Conservation (phyloP, 1,140 invertebrate species). For the Philopotamus ludificatus region DNA sequence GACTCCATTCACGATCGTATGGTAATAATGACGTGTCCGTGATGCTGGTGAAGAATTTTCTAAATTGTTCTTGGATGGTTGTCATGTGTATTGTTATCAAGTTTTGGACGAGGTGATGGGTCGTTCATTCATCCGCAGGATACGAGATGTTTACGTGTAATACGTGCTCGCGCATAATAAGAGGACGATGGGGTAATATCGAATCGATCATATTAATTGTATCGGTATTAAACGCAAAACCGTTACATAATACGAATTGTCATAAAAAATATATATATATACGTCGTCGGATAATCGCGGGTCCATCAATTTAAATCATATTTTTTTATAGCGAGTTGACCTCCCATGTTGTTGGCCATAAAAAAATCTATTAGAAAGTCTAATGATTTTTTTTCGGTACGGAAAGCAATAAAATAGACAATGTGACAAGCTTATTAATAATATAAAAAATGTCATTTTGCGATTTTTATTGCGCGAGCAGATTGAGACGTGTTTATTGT, state of each 20-base stretch:
- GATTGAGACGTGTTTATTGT: conserved; percentile 41
- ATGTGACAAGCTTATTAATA: conserved; percentile 35
- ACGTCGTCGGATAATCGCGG: too few relatives aligned
- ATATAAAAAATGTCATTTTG: conserved; percentile 37
- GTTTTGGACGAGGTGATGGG: background rate
- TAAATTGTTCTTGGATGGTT: background rate
- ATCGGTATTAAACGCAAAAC: too few relatives aligned
- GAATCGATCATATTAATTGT: too few relatives aligned
- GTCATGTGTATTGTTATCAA: background rate
- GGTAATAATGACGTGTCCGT: conserved; percentile 10
- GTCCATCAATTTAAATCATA: background rate
- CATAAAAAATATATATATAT: too few relatives aligned
- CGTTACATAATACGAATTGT: too few relatives aligned
- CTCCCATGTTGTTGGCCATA: conserved; percentile 12
- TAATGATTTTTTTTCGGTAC: conserved; percentile 6
- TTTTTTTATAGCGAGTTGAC: conserved; percentile 13
- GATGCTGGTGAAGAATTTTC: background rate
- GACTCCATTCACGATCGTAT: conserved; percentile 9
- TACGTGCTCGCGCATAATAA: too few relatives aligned
- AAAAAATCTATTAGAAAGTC: conserved; percentile 24
- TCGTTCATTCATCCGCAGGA: background rate
- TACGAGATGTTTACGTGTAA: too few relatives aligned
- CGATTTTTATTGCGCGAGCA: conserved; percentile 34
- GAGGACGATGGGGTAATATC: too few relatives aligned
- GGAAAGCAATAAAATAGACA: conserved; percentile 8